Evolutionary conservation across 2,888 invertebrate genomes (phyloP).

Genomic region (Prosopocoilus inquinatus): DNA sequence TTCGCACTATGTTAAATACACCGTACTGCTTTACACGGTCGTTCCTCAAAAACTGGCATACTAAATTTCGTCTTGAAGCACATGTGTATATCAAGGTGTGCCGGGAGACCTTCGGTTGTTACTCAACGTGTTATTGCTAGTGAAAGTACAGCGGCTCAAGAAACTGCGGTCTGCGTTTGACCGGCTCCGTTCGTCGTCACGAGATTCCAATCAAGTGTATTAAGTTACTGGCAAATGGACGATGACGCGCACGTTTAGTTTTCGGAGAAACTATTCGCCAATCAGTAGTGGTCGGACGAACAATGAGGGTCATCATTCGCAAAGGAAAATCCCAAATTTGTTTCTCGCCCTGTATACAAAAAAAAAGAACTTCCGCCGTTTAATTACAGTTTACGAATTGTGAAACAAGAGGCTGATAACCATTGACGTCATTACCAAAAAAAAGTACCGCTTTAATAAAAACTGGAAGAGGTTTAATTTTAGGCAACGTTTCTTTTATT

Average conservation of each 20-base stretch:
- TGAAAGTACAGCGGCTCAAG: conserved; percentile 17
- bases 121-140: conserved; percentile 18
- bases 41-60: neutral
- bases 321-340: too few relatives aligned
- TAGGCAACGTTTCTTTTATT: too few relatives aligned
- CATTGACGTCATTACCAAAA: too few relatives aligned
- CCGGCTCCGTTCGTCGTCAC: neutral
- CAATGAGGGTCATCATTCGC: too few relatives aligned
- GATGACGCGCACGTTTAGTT: neutral
- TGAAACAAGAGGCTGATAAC: too few relatives aligned
- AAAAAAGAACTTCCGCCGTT: too few relatives aligned
- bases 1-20: neutral
- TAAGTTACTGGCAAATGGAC: neutral
- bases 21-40: neutral
- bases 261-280: neutral
- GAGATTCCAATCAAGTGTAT: conserved; percentile 4
- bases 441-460: too few relatives aligned
- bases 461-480: too few relatives aligned
- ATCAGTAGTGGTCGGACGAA: too few relatives aligned
- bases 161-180: conserved; percentile 2
- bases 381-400: too few relatives aligned
- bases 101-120: conserved; percentile 22
- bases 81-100: conserved; percentile 15
- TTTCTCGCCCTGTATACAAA: too few relatives aligned
- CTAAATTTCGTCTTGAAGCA: neutral